Percentiles rank a stretch among this genome's conserved stretches.
Evolutionary conservation across 2,888 invertebrate species (phyloP).

Genomic region (Agriotes lineatus): DNA sequence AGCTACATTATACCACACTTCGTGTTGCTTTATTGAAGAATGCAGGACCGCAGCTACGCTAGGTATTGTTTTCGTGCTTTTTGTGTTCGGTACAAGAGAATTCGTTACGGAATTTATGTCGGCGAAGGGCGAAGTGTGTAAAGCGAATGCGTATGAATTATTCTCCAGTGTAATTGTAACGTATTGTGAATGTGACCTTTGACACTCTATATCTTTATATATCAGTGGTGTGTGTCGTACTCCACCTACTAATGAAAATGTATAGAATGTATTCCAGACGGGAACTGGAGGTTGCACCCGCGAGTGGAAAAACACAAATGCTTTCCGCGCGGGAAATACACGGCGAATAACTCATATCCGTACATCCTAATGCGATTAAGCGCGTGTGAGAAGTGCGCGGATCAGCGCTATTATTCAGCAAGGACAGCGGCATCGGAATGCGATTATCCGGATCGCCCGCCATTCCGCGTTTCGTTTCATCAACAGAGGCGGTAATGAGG

Average conservation of each 20-base stretch:
- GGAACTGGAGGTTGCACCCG: too few relatives aligned
- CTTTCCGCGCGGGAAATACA: conserved; percentile 2
- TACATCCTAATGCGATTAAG: conserved; percentile 36
- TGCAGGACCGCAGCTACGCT: too few relatives aligned
- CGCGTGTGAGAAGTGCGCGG: conserved; percentile 37
- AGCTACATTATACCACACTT: too few relatives aligned
- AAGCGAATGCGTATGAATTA: conserved; percentile 23
- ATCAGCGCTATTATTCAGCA: conserved; percentile 41
- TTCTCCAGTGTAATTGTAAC: conserved; percentile 23
- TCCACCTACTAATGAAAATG: conserved; percentile 28
- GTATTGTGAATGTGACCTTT: conserved; percentile 23
- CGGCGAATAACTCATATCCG: conserved; percentile 33
- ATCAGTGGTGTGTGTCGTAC: conserved; percentile 25
- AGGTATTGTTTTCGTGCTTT: background rate
- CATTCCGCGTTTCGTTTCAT: conserved; percentile 41
- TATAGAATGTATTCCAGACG: conserved; percentile 22
- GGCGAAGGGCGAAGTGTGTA: background rate
- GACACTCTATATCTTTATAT: conserved; percentile 31
- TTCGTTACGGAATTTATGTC: background rate
- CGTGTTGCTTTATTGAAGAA: too few relatives aligned
- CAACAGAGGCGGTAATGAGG: conserved; percentile 39
- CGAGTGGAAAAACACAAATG: background rate
- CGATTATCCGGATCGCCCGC: conserved; percentile 40
- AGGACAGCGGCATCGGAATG: conserved; percentile 41
- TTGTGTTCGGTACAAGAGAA: background rate